Evolutionary conservation across 2,797 vertebrate genomes (phyloP).

Genomic region (Acrossocheilus fasciatus): DNA sequence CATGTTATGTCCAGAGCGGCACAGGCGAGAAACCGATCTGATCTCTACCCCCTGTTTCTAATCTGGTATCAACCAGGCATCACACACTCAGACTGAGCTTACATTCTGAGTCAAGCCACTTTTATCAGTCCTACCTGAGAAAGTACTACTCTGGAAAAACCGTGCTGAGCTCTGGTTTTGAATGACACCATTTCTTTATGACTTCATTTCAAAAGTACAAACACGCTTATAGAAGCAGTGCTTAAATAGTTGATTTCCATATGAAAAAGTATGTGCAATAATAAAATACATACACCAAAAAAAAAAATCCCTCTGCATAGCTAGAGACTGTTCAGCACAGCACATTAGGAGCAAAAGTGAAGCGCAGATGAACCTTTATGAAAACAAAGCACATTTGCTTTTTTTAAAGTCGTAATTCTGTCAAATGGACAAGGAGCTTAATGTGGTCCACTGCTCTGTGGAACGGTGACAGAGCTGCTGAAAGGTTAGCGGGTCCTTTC

Average conservation of each 20-base stretch:
- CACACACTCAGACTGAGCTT: conserved; percentile 29
- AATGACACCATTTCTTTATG: conserved; percentile 7
- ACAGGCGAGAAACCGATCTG: background rate
- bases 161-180: background rate
- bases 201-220: conserved; percentile 8
- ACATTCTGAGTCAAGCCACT: conserved; percentile 5
- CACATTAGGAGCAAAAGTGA: background rate
- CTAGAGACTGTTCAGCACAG: background rate
- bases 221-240: background rate
- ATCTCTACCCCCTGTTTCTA: background rate
- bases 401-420: conserved; percentile 35
- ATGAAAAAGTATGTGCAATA: background rate
- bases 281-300: background rate
- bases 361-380: background rate
- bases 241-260: background rate
- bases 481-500: conserved; percentile 24
- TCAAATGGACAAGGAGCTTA: conserved; percentile 32
- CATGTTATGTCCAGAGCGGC: background rate
- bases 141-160: background rate
- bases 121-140: background rate
- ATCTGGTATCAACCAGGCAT: conserved; percentile 5
- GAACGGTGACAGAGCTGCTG: background rate
- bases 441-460: background rate
- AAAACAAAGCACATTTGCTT: conserved; percentile 6
- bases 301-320: background rate